Percentiles rank a stretch among this genome's conserved stretches.
Evolutionary conservation across 2,113 vertebrate genomes (phyloP).

Genomic region (Baryphthengus martii): DNA sequence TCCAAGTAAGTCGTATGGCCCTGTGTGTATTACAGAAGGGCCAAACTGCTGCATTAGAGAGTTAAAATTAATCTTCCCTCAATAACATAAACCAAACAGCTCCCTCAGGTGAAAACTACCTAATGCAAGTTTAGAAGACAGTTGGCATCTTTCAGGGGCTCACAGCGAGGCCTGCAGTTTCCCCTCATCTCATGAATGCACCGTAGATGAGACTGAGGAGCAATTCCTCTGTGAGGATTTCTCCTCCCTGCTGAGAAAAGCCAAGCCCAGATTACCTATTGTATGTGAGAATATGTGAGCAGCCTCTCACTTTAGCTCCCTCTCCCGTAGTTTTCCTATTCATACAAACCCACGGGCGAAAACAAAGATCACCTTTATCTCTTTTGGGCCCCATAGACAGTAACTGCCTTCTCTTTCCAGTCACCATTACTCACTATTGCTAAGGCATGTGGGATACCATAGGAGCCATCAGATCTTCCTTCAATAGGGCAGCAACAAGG

Average conservation of each 20-base stretch:
- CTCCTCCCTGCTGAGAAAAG: not conserved
- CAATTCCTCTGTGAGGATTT: not conserved
- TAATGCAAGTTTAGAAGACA: not conserved
- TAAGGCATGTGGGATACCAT: not conserved
- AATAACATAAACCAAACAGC: not conserved
- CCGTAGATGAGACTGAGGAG: not conserved
- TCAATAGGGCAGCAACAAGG: not conserved
- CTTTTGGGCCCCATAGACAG: not conserved
- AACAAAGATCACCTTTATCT: not conserved
- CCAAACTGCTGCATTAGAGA: not conserved
- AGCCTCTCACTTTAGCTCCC: not conserved
- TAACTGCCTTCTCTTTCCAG: not conserved
- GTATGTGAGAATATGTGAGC: not conserved
- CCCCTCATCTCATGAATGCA: not conserved
- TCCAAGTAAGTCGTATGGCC: not conserved
- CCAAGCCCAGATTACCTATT: not conserved
- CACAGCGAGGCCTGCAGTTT: not conserved
- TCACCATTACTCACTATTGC: not conserved
- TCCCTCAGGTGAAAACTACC: not conserved
- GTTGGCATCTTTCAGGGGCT: not conserved
- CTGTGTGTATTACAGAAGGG: not conserved
- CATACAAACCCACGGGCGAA: not conserved
- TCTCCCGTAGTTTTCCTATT: not conserved
- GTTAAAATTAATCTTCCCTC: not conserved
- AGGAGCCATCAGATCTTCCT: not conserved